Evolutionary conservation across 2,888 invertebrate genomes (phyloP).

Genomic region (Drosophila lutescens): DNA sequence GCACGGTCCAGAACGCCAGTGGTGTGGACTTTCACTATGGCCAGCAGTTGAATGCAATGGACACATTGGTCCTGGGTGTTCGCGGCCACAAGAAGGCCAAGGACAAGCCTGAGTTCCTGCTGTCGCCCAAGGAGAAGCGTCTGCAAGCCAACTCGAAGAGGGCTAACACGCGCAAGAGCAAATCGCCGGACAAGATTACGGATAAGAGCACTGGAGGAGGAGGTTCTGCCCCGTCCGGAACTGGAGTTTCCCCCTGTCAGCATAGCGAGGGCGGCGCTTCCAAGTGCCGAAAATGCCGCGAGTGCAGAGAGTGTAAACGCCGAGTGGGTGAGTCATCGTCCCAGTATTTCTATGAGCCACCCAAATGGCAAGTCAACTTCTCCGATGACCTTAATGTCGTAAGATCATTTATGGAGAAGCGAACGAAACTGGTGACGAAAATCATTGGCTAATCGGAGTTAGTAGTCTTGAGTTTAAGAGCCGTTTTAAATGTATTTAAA

Average conservation of each 20-base stretch:
- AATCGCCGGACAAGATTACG: constrained; percentile 49
- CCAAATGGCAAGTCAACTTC: too few relatives aligned
- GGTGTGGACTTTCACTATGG: constrained; percentile 84
- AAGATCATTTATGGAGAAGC: not conserved
- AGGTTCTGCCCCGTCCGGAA: not conserved
- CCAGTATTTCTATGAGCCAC: not conserved
- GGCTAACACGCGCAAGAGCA: constrained; percentile 53
- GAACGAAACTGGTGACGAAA: not conserved
- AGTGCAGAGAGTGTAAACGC: constrained; percentile 80
- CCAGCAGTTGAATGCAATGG: constrained; percentile 68
- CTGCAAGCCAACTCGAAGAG: constrained; percentile 66
- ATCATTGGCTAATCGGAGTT: not conserved
- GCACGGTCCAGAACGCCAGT: constrained; percentile 82
- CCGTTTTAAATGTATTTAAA: too few relatives aligned
- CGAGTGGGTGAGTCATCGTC: constrained; percentile 56
- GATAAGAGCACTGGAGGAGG: constrained; percentile 5
- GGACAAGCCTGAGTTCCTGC: constrained; percentile 72
- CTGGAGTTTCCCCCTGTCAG: not conserved
- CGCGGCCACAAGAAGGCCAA: constrained; percentile 79
- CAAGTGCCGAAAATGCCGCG: constrained; percentile 31
- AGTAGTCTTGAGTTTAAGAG: too few relatives aligned
- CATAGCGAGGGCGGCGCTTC: constrained; percentile 5
- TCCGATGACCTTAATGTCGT: not conserved
- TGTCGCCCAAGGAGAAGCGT: constrained; percentile 82
- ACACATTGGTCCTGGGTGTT: constrained; percentile 57